Conservation (phyloP, 2,888 invertebrate genomes). For the Andricus quercusramuli region DNA sequence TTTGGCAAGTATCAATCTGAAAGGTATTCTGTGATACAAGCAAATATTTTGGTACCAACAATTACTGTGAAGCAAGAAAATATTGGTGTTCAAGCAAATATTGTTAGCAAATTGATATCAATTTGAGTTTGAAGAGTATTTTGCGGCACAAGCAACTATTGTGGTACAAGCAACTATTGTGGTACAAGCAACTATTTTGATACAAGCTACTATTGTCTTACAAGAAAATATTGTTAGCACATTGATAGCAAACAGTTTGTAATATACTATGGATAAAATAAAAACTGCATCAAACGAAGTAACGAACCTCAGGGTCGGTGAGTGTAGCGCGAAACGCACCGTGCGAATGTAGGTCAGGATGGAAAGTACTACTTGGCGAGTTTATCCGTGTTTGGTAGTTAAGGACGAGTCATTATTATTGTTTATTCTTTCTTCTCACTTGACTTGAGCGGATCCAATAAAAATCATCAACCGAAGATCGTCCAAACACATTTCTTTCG, state of each 20-base stretch:
- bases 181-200: too few species aligned
- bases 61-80: too few species aligned
- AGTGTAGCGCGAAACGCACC: constrained; percentile 62
- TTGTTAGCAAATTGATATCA: too few species aligned
- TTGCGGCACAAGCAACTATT: too few species aligned
- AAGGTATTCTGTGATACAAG: too few species aligned
- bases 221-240: neutral
- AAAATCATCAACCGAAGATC: constrained; percentile 46
- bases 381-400: constrained; percentile 64
- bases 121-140: too few species aligned
- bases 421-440: constrained; percentile 60
- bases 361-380: constrained; percentile 70
- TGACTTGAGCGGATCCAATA: constrained; percentile 49
- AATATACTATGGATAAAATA: neutral
- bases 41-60: too few species aligned
- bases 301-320: constrained; percentile 66
- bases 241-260: neutral
- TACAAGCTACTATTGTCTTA: too few species aligned
- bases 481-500: constrained; percentile 41
- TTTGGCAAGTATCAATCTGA: too few species aligned
- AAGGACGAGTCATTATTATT: constrained; percentile 63
- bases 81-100: too few species aligned
- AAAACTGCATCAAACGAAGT: constrained; percentile 45
- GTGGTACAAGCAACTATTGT: too few species aligned
- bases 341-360: constrained; percentile 72